These are phyloP conservation scores for Cephalopterus ornatus DNA, from an alignment of 2,113 vertebrate species.

Conservation along the genomic window DNA sequence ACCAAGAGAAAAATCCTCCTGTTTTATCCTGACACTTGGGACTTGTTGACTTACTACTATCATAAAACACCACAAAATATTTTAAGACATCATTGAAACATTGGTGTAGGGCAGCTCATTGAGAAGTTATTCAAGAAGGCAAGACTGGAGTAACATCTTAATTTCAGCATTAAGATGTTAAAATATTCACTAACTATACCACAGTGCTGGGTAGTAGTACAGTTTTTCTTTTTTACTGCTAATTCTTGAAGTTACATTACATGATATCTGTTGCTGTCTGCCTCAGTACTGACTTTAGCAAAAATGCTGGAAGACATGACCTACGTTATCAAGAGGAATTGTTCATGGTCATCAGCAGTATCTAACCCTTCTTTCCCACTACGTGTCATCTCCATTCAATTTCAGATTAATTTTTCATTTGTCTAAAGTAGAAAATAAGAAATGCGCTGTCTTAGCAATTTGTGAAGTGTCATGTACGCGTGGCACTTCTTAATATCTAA, in stretches of 20 bases:
- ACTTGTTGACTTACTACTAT: background rate
- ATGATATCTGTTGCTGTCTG: background rate
- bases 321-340: background rate
- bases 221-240: background rate
- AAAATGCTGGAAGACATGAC: background rate
- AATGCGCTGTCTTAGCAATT: background rate
- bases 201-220: background rate
- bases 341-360: background rate
- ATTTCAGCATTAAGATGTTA: background rate
- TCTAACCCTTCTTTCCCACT: background rate
- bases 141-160: background rate
- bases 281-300: background rate
- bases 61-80: background rate
- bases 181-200: background rate
- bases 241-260: background rate
- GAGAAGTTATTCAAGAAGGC: background rate
- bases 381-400: background rate
- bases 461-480: background rate
- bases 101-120: background rate
- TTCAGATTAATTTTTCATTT: background rate
- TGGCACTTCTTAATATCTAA: background rate
- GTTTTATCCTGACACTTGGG: background rate
- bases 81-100: background rate
- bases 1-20: background rate
- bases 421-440: background rate